phyloP scores from a whole-genome alignment of 35 echinoderm and acorn worm species.

The Amphiura filiformis region DNA sequence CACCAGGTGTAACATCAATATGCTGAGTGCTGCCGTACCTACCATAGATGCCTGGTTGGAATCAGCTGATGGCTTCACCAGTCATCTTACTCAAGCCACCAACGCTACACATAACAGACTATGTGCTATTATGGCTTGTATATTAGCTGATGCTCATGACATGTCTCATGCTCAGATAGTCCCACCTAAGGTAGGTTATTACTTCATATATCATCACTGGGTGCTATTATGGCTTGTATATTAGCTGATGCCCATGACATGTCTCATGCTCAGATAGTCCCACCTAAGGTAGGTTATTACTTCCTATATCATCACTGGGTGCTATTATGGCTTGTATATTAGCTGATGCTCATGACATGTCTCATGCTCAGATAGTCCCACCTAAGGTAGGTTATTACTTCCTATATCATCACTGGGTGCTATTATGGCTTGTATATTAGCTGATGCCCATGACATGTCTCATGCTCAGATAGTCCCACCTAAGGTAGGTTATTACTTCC shows the following conservation, averaged over 20 bases:
- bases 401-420: constrained; percentile 64
- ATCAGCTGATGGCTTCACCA: not conserved
- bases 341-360: constrained; percentile 71
- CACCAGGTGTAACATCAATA: constrained; percentile 60
- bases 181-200: constrained; percentile 63
- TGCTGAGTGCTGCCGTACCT: constrained; percentile 79
- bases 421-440: constrained; percentile 82
- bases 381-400: constrained; percentile 68
- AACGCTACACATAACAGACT: constrained; percentile 47
- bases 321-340: constrained; percentile 84
- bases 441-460: constrained; percentile 65
- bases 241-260: constrained; percentile 83
- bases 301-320: constrained; percentile 52
- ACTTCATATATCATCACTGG: constrained; percentile 44
- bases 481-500: constrained; percentile 55
- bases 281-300: constrained; percentile 69
- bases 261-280: constrained; percentile 28
- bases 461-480: constrained; percentile 40
- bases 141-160: constrained; percentile 85
- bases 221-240: constrained; percentile 81
- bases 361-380: constrained; percentile 32
- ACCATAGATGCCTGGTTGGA: constrained; percentile 72
- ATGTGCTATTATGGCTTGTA: constrained; percentile 80
- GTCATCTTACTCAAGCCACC: constrained; percentile 1
- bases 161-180: constrained; percentile 34